Conservation (phyloP, 1,140 invertebrate species). For the Diabrotica undecimpunctata region DNA sequence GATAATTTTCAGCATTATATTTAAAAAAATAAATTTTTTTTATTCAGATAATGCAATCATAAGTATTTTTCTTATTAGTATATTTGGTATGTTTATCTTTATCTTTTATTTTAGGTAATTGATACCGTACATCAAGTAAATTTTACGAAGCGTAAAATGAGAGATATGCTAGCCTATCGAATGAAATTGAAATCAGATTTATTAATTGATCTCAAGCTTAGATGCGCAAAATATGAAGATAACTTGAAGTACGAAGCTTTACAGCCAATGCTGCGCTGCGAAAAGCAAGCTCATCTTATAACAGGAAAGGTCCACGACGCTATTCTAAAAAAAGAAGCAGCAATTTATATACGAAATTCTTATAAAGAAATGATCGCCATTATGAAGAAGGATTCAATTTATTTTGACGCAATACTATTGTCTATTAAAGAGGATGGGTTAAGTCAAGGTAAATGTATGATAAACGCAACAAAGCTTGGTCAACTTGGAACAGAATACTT, state of each 20-base stretch:
- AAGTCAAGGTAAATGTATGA: slow-evolving; percentile 56
- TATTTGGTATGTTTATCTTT: too few relatives aligned
- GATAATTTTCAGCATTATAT: too few relatives aligned
- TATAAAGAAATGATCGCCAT: slow-evolving; percentile 58
- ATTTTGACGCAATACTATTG: slow-evolving; percentile 57
- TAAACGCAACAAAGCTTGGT: slow-evolving; percentile 57
- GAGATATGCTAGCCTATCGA: slow-evolving; percentile 55
- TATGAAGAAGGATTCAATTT: slow-evolving; percentile 60
- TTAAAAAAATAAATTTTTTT: too few relatives aligned
- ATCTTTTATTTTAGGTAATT: slow-evolving; percentile 43
- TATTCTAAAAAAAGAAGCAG: slow-evolving; percentile 58
- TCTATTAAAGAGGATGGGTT: slow-evolving; percentile 53
- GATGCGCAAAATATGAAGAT: slow-evolving; percentile 50
- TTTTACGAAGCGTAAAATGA: slow-evolving; percentile 55
- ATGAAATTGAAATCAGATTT: slow-evolving; percentile 56
- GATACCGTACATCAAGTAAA: slow-evolving; percentile 56
- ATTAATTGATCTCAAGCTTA: slow-evolving; percentile 53
- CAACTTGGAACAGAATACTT: slow-evolving; percentile 61
- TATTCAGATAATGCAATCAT: too few relatives aligned
- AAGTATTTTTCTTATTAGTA: too few relatives aligned
- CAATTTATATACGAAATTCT: slow-evolving; percentile 55
- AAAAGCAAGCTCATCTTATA: slow-evolving; percentile 52
- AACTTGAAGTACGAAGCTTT: slow-evolving; percentile 48
- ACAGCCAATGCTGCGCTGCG: slow-evolving; percentile 49
- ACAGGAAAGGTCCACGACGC: slow-evolving; percentile 54